Base-by-base conservation (phyloP, 2,113 vertebrate species). In the Carassius gibelio region DNA sequence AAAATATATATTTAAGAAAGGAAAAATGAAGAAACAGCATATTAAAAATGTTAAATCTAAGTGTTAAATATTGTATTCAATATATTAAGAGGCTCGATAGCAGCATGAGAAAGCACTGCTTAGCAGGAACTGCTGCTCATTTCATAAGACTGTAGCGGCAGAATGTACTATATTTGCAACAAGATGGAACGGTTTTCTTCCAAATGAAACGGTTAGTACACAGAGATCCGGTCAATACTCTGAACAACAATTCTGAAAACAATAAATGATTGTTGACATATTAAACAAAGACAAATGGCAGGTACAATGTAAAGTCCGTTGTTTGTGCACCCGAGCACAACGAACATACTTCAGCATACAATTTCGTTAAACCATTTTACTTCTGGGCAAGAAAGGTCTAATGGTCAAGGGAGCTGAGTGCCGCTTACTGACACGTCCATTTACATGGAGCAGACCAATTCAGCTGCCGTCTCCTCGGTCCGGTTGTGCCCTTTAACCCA, bases 361-460 rank as follows among this genome's bases (percentile, higher is more conserved):
- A 45, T 42, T 66, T 74, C 4, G 15, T 64, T 75, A 64, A 64
- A 38, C 38, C 17, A 21, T 66, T 48, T 76, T 76, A 52, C 83
- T 77, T 14, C 55, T 26, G n/a, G 48, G 36, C 62, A 59, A n/a
- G n/a, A 71, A 82, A 69, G 81, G 62, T 83, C 74, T 86, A 78
- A 83, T 77, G 81, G 42, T 80, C 59, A 59, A 4, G 50, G 23
- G 45, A 78, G 59, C 55, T 36, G 72, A 78, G 72, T 61, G 19
- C 17, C 42, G 34, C 79, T 74, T 82, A 77, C 50, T 57, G 72
- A 75, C 80, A n/a, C 13, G 48, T 23, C 48, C 80, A 75, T 77
- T 83, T 77, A 71, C 23, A 86, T 77, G 61, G 80, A 66, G 26
- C 36, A 48, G 36, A 19, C 72, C 48, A 55, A 82, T 3, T 55